Conservation (phyloP, 2,797 vertebrate species). For the Lates japonicus region DNA sequence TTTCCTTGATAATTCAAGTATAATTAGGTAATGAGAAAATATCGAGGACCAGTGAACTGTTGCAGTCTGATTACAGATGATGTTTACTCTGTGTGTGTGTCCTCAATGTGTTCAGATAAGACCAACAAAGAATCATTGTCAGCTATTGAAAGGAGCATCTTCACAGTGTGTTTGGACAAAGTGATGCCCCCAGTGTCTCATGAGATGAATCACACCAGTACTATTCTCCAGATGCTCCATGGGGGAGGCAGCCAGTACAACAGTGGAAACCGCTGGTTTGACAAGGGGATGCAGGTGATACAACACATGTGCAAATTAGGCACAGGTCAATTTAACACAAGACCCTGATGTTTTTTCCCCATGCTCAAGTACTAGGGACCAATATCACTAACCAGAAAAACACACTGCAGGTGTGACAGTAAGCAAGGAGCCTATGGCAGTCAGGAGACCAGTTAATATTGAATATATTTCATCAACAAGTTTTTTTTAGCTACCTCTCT, state of each 20-base stretch:
- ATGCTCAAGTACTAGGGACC: not conserved
- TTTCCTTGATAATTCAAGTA: no score
- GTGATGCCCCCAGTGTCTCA: constrained; percentile 85
- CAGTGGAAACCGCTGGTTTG: constrained; percentile 94
- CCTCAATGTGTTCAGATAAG: constrained; percentile 82
- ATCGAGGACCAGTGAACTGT: not conserved
- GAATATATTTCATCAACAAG: no score
- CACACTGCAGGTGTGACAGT: not conserved
- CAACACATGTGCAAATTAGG: not conserved
- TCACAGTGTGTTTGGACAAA: constrained; percentile 90
- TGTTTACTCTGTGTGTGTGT: not conserved
- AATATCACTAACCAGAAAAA: not conserved
- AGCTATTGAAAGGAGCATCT: constrained; percentile 92
- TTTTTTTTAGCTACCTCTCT: no score
- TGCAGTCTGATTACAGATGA: not conserved
- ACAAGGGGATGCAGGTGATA: constrained; percentile 92
- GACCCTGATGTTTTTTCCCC: not conserved
- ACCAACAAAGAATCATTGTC: constrained; percentile 91
- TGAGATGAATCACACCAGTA: constrained; percentile 82
- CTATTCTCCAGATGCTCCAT: constrained; percentile 89
- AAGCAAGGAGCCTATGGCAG: not conserved
- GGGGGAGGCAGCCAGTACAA: constrained; percentile 84
- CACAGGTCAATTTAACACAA: not conserved
- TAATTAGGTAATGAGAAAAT: not conserved
- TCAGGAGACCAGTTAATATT: no score